These are phyloP conservation scores for Hippocampus comes DNA, from an alignment of 2,113 vertebrate species.

Conservation along the genomic window DNA sequence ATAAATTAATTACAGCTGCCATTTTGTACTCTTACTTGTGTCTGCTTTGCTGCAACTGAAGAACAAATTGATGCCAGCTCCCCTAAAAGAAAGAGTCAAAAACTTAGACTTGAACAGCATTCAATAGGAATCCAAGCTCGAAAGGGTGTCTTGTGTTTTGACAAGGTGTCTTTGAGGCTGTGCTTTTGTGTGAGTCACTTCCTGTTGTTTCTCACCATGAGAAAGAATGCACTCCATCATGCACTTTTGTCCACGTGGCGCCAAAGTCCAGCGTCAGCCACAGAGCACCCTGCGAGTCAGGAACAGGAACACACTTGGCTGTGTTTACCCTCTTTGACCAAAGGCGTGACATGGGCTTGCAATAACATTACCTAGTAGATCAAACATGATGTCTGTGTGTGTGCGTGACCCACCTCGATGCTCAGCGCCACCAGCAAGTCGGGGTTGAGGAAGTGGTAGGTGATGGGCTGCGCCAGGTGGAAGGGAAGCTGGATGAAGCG, in stretches of 20 bases:
- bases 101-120: neutral
- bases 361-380: conserved; percentile 3
- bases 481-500: conserved; percentile 69
- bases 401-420: conserved; percentile 64
- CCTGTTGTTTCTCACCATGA: conserved; percentile 71
- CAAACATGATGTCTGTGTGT: neutral
- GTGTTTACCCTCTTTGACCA: conserved; percentile 45
- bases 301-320: conserved; percentile 26
- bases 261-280: conserved; percentile 79
- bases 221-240: conserved; percentile 73
- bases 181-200: neutral
- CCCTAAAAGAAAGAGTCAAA: conserved; percentile 54
- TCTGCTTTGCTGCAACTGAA: conserved; percentile 68
- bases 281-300: conserved; percentile 62
- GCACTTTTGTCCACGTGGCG: conserved; percentile 68
- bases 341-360: conserved; percentile 21
- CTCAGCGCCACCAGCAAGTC: conserved; percentile 71
- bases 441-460: conserved; percentile 70
- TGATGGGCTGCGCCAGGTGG: conserved; percentile 71
- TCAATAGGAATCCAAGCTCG: neutral
- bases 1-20: neutral
- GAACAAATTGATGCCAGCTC: conserved; percentile 69
- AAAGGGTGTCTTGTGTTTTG: neutral
- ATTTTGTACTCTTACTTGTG: conserved; percentile 52
- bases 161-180: neutral